phyloP scores from a whole-genome alignment of 1,140 invertebrate genomes.

The Drosophila gunungcola region DNA sequence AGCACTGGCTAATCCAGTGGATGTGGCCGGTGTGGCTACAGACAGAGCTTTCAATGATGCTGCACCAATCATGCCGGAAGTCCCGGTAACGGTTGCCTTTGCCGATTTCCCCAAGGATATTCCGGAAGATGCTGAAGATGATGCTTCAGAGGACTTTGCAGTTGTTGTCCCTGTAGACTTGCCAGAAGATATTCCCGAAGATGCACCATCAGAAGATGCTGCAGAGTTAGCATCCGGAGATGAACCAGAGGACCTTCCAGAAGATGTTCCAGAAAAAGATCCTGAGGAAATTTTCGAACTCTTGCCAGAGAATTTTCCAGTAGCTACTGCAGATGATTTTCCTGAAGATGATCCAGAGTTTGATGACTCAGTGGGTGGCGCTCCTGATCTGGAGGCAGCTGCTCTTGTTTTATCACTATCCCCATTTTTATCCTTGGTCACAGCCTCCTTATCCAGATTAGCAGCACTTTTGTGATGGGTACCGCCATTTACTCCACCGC shows the following conservation, averaged over 20 bases:
- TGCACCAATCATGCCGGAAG: not conserved
- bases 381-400: not conserved
- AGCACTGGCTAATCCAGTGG: constrained; percentile 15
- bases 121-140: not conserved
- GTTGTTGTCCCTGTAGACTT: constrained; percentile 1
- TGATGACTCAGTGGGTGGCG: not conserved
- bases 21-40: constrained; percentile 9
- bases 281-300: not conserved
- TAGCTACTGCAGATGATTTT: not conserved
- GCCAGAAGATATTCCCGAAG: constrained; percentile 8
- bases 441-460: constrained; percentile 22
- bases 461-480: constrained; percentile 54
- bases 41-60: constrained; percentile 13
- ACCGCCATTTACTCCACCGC: constrained; percentile 65
- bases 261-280: not conserved
- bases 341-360: not conserved
- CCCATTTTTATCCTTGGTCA: constrained; percentile 36
- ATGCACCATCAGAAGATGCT: constrained; percentile 8
- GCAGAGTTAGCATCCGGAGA: not conserved
- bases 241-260: constrained; percentile 2
- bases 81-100: not conserved
- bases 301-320: constrained; percentile 12
- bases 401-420: constrained; percentile 52
- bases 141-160: not conserved
- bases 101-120: constrained; percentile 3